Conservation (phyloP, 2,113 vertebrate species). For the Pangasianodon hypophthalmus region DNA sequence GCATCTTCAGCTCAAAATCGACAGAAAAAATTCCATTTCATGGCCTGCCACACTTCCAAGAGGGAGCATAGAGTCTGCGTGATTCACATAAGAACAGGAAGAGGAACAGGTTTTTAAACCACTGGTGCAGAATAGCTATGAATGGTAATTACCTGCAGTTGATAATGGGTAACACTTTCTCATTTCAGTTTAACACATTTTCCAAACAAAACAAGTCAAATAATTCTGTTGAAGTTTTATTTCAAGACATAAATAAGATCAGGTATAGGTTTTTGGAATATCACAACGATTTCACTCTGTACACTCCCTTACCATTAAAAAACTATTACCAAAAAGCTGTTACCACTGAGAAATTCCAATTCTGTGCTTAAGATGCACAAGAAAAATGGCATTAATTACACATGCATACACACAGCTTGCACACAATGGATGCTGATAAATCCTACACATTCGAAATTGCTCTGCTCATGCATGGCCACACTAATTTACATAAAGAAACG, state of each 20-base stretch:
- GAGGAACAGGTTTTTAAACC: not conserved
- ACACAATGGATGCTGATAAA: too few species aligned
- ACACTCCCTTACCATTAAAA: too few species aligned
- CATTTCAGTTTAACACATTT: not conserved
- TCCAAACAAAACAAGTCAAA: not conserved
- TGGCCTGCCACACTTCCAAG: slow-evolving; percentile 15
- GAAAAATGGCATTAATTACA: too few species aligned
- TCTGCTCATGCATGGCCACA: too few species aligned
- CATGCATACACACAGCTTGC: too few species aligned
- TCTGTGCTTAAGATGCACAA: too few species aligned
- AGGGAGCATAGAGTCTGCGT: not conserved
- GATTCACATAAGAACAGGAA: slow-evolving; percentile 3
- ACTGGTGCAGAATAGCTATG: not conserved
- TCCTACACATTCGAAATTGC: too few species aligned
- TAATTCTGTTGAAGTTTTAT: not conserved
- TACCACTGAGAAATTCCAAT: too few species aligned
- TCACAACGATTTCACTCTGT: not conserved
- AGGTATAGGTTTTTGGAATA: not conserved
- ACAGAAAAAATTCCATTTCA: slow-evolving; percentile 19
- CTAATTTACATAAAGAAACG: too few species aligned
- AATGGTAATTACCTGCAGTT: not conserved
- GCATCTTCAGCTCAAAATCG: not conserved
- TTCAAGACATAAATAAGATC: not conserved
- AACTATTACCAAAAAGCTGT: too few species aligned
- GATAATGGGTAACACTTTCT: not conserved